A percentile compares a stretch with the other conserved stretches of the same genome.
These are phyloP conservation scores for Lasioglossum lativentre DNA, from an alignment of 2,888 invertebrate species.

Conservation along the genomic window DNA sequence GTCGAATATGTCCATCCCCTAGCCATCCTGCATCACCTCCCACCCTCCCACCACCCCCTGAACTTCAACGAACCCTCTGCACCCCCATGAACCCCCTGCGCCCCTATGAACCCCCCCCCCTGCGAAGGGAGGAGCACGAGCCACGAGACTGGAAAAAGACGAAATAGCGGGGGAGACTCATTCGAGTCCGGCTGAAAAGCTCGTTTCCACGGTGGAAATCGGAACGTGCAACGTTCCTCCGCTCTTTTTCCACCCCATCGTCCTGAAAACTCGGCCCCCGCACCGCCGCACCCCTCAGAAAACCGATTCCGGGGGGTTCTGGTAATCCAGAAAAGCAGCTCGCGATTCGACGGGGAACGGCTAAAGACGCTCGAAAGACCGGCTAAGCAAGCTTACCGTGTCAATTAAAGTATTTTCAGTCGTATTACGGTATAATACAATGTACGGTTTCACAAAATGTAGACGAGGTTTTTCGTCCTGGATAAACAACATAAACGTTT, in stretches of 20 bases:
- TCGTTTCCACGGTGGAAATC: slow-evolving; percentile 32
- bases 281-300: neutral
- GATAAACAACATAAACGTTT: neutral
- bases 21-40: neutral
- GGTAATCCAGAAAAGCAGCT: slow-evolving; percentile 25
- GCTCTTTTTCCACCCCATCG: neutral
- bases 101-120: neutral
- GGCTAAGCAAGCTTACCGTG: slow-evolving; percentile 53
- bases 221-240: slow-evolving; percentile 28
- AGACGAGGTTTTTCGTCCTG: neutral
- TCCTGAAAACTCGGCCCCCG: neutral
- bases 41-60: no score
- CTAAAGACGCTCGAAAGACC: slow-evolving; percentile 40
- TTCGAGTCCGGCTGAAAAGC: slow-evolving; percentile 20
- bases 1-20: slow-evolving; percentile 42
- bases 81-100: neutral
- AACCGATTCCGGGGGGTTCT: slow-evolving; percentile 31
- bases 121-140: neutral
- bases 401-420: slow-evolving; percentile 19
- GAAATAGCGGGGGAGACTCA: slow-evolving; percentile 27
- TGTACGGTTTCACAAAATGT: neutral
- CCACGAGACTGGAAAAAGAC: slow-evolving; percentile 28
- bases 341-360: slow-evolving; percentile 27
- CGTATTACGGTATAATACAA: neutral
- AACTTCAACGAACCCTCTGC: slow-evolving; percentile 1